These are phyloP conservation scores for Enteromius thamalakanensis DNA, from an alignment of 2,797 vertebrate species.

Conservation along the genomic window DNA sequence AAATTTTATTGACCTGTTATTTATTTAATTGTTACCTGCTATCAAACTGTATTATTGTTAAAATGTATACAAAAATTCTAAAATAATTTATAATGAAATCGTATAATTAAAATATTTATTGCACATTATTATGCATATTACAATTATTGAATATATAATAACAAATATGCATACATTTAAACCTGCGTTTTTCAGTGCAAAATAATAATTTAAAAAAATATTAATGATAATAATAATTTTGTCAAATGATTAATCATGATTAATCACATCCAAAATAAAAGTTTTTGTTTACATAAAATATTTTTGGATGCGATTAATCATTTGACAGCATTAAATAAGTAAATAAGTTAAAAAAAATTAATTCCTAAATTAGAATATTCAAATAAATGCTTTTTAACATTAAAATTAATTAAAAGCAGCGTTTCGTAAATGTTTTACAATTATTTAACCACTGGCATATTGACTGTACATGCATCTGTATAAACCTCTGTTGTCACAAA, in stretches of 20 bases:
- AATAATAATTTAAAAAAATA: not conserved
- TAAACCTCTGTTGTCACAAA: not conserved
- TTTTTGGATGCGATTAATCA: too few species aligned
- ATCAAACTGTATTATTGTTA: not conserved
- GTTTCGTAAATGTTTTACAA: not conserved
- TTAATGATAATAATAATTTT: not conserved
- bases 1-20: too few species aligned
- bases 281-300: too few species aligned
- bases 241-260: too few species aligned
- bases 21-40: not conserved
- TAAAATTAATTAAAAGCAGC: not conserved
- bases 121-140: not conserved
- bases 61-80: not conserved
- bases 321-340: not conserved
- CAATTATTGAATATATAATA: not conserved
- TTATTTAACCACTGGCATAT: not conserved
- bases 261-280: too few species aligned
- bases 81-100: not conserved
- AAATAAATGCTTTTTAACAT: not conserved
- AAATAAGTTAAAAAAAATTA: not conserved
- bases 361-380: not conserved
- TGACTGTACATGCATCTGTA: not conserved
- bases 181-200: not conserved
- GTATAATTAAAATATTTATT: not conserved
- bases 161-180: not conserved